phyloP scores from a whole-genome alignment of 2,888 invertebrate genomes.

The Drepanosiphum platanoidis region DNA sequence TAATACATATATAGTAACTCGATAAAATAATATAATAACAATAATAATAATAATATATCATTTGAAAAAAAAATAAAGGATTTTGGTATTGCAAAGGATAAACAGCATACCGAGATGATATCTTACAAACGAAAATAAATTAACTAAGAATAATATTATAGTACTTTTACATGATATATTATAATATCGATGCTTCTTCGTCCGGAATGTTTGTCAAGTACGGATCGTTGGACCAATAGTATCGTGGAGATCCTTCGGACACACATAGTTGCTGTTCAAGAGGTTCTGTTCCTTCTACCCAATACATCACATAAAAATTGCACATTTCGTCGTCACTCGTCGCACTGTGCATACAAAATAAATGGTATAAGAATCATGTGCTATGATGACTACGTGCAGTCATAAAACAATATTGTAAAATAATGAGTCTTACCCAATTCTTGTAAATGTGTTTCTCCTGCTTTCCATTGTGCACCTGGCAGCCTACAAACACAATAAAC shows the following conservation, averaged over 20 bases:
- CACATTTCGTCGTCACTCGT: constrained; percentile 95
- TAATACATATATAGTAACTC: constrained; percentile 21
- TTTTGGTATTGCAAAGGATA: background rate
- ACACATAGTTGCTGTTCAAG: constrained; percentile 85
- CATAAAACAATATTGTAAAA: background rate
- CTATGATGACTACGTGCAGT: background rate
- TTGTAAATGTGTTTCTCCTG: constrained; percentile 73
- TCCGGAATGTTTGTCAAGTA: constrained; percentile 80
- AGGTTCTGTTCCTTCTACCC: constrained; percentile 80
- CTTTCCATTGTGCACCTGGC: constrained; percentile 94
- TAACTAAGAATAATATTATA: background rate
- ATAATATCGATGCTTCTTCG: constrained; percentile 73
- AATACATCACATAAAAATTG: constrained; percentile 95
- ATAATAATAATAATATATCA: constrained; percentile 4
- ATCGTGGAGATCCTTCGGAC: constrained; percentile 83
- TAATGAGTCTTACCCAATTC: constrained; percentile 75
- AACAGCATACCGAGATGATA: background rate
- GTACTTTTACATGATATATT: constrained; percentile 64
- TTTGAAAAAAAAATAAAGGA: background rate
- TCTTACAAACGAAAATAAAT: background rate
- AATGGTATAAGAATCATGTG: background rate
- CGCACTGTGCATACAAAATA: constrained; percentile 68
- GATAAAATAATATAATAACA: constrained; percentile 21
- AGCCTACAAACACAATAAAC: constrained; percentile 70
- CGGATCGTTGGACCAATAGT: constrained; percentile 78